Percentiles rank a stretch among this genome's conserved stretches.
Conservation (phyloP, 1,140 invertebrate species). For the Sycophaga agraensis region DNA sequence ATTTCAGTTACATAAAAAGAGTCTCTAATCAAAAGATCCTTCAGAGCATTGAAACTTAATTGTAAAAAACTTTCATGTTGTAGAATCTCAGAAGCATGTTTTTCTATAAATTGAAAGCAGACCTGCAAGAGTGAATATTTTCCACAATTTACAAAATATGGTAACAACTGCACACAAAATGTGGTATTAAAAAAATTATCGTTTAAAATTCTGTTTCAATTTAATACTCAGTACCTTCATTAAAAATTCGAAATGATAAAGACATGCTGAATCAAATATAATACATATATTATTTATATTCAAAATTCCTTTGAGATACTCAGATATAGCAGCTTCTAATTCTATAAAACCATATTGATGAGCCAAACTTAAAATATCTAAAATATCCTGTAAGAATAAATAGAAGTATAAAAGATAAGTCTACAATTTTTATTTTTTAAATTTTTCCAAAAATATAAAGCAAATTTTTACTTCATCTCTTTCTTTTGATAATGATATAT, state of each 20-base stretch:
- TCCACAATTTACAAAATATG: no score
- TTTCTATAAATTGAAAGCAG: slow-evolving; percentile 83
- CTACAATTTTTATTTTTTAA: not conserved
- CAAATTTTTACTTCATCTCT: slow-evolving; percentile 58
- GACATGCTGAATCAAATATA: slow-evolving; percentile 86
- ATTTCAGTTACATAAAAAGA: slow-evolving; percentile 96
- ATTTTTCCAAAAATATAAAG: not conserved
- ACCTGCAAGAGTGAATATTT: slow-evolving; percentile 49
- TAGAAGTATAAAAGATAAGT: not conserved
- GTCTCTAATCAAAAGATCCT: slow-evolving; percentile 84
- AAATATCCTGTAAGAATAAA: slow-evolving; percentile 42
- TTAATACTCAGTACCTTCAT: slow-evolving; percentile 52
- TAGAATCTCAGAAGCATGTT: slow-evolving; percentile 82
- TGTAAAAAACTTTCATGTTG: slow-evolving; percentile 80
- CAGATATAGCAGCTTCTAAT: slow-evolving; percentile 87
- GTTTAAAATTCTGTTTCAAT: no score
- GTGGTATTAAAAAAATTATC: no score
- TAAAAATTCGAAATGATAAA: slow-evolving; percentile 69
- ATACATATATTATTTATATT: slow-evolving; percentile 87
- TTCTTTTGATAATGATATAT: slow-evolving; percentile 79
- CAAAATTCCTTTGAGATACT: slow-evolving; percentile 87
- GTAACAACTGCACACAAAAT: no score
- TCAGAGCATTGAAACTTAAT: slow-evolving; percentile 77
- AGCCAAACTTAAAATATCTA: slow-evolving; percentile 67
- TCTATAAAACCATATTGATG: slow-evolving; percentile 95